Percentiles rank a stretch among this genome's conserved stretches.
phyloP scores from a whole-genome alignment of 2,113 vertebrate species.

The Cebus imitator region DNA sequence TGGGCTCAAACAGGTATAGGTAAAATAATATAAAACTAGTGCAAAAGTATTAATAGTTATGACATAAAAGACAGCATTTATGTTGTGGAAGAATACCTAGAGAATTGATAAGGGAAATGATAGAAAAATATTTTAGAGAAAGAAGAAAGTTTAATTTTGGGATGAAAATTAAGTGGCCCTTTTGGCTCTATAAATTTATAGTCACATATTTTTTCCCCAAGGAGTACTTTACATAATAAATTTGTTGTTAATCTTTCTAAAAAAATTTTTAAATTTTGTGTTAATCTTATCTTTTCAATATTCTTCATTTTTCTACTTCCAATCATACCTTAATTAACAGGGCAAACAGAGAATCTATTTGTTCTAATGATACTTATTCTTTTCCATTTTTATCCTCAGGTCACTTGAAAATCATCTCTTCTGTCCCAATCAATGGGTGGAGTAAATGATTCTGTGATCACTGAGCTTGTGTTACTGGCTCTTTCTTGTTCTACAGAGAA shows the following conservation, averaged over 20 bases:
- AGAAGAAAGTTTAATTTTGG: not conserved
- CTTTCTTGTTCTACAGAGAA: slow-evolving; percentile 19
- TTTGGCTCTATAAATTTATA: not conserved
- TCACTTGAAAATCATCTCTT: not conserved
- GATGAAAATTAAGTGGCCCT: not conserved
- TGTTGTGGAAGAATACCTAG: not conserved
- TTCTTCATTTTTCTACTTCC: not conserved
- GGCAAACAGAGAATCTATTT: not conserved
- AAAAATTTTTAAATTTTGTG: too few species aligned
- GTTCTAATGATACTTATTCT: not conserved
- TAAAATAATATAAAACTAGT: not conserved
- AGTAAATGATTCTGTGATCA: not conserved
- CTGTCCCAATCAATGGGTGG: not conserved
- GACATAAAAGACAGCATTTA: not conserved
- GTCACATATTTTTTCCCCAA: not conserved
- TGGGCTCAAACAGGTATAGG: not conserved
- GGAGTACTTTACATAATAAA: not conserved
- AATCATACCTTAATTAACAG: not conserved
- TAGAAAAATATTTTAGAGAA: not conserved
- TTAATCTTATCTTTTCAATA: not conserved
- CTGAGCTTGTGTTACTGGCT: slow-evolving; percentile 54
- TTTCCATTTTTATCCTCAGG: not conserved
- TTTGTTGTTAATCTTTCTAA: not conserved
- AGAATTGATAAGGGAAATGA: not conserved
- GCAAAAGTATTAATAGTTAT: not conserved